Percentiles rank a stretch among this genome's conserved stretches.
Conservation (phyloP, 2,113 vertebrate species). For the Indicator indicator region DNA sequence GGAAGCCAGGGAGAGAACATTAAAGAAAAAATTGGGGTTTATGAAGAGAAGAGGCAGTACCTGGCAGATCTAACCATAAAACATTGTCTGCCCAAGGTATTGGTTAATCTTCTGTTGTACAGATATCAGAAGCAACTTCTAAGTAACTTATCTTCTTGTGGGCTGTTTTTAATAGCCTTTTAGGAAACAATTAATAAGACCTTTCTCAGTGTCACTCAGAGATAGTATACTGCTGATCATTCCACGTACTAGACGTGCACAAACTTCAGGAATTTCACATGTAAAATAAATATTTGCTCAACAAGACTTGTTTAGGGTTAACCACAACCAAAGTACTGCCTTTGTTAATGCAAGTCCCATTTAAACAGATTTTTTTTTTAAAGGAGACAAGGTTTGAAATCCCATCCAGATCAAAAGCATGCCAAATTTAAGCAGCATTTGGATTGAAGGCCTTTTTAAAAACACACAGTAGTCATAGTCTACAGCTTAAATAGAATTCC, state of each 20-base stretch:
- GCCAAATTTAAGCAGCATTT: neutral
- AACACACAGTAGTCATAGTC: neutral
- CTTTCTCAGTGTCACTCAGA: conserved; percentile 19
- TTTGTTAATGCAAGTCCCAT: neutral
- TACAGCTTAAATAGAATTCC: neutral
- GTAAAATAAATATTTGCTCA: conserved; percentile 28
- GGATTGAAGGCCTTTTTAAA: neutral
- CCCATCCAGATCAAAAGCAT: neutral
- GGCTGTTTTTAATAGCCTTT: conserved; percentile 61
- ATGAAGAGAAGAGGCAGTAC: conserved; percentile 11
- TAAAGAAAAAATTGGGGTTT: conserved; percentile 56
- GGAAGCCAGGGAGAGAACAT: conserved; percentile 46
- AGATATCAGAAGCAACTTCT: conserved; percentile 27
- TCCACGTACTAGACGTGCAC: neutral
- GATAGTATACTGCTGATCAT: neutral
- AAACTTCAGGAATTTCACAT: neutral
- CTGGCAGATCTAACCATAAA: conserved; percentile 34
- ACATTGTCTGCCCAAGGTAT: conserved; percentile 13
- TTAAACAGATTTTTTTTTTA: too few relatives aligned
- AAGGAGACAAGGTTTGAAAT: neutral
- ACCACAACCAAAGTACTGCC: neutral
- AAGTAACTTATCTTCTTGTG: conserved; percentile 52
- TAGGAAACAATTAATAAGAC: conserved; percentile 54
- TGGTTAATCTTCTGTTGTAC: conserved; percentile 41
- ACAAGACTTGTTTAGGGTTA: neutral